These are phyloP conservation scores for Myripristis jacobus DNA, from an alignment of 2,797 vertebrate species.

Conservation along the genomic window DNA sequence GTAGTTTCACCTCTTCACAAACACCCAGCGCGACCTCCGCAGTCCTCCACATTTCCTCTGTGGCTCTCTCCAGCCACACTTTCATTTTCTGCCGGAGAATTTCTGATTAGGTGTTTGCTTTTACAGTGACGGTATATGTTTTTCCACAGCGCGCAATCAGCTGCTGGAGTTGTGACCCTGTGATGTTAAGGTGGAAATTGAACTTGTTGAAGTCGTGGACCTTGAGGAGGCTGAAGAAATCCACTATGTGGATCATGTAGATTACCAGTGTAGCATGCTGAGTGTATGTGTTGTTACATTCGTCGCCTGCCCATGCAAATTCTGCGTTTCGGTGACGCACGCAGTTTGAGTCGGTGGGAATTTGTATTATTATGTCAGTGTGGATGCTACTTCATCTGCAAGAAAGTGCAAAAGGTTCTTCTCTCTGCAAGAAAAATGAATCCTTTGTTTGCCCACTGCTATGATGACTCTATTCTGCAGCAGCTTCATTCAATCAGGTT, in stretches of 20 bases:
- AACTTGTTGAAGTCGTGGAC: background rate
- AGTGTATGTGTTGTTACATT: no score
- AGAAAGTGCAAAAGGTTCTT: background rate
- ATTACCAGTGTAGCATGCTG: background rate
- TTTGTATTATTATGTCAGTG: no score
- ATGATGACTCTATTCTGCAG: background rate
- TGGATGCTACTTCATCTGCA: no score
- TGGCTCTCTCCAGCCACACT: background rate
- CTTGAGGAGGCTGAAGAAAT: background rate
- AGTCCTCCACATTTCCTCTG: conserved; percentile 18
- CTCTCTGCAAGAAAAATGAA: background rate
- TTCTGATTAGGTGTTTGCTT: conserved; percentile 19
- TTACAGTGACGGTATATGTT: background rate
- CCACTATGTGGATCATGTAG: background rate
- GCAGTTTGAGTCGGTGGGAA: no score
- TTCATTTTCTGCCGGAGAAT: background rate
- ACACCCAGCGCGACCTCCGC: conserved; percentile 8
- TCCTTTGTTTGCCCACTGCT: background rate
- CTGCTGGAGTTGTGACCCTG: background rate
- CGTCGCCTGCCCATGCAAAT: no score
- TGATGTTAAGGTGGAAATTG: background rate
- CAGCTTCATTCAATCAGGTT: conserved; percentile 19
- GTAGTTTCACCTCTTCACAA: conserved; percentile 17
- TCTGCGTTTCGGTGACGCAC: no score
- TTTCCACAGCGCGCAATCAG: conserved; percentile 21